phyloP scores from a whole-genome alignment of 2,888 invertebrate species.

The Heliconius aoede region DNA sequence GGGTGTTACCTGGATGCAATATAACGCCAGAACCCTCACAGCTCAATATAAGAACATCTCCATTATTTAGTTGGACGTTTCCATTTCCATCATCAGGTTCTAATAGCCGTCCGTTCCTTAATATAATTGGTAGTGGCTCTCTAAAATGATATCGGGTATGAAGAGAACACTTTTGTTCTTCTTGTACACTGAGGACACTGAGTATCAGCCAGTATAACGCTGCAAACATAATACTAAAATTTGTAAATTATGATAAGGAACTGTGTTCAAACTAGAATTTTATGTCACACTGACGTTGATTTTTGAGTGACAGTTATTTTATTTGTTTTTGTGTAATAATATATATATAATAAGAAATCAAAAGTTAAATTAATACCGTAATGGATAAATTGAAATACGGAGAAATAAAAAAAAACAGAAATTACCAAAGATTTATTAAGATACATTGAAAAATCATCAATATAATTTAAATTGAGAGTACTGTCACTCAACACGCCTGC shows the following conservation, averaged over 20 bases:
- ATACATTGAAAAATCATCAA: no score
- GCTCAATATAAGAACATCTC: slow-evolving; percentile 66
- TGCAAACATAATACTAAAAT: slow-evolving; percentile 56
- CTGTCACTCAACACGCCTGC: no score
- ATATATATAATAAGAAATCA: neutral
- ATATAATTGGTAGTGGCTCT: slow-evolving; percentile 68
- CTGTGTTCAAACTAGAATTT: neutral
- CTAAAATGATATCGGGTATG: slow-evolving; percentile 66
- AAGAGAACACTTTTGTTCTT: slow-evolving; percentile 60
- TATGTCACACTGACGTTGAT: slow-evolving; percentile 1
- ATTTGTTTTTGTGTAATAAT: neutral
- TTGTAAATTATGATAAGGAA: neutral
- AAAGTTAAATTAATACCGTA: neutral
- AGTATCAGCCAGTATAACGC: slow-evolving; percentile 62
- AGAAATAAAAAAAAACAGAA: no score
- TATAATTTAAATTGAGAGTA: no score
- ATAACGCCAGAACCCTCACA: slow-evolving; percentile 63
- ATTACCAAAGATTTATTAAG: no score
- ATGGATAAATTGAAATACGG: no score
- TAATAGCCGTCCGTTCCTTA: slow-evolving; percentile 62
- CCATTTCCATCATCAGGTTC: slow-evolving; percentile 68
- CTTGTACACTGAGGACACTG: slow-evolving; percentile 61
- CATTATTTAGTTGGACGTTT: slow-evolving; percentile 61
- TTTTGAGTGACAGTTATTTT: neutral
- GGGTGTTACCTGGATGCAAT: slow-evolving; percentile 59